Evolutionary conservation across 2,797 vertebrate species (phyloP).

Genomic region (Lepidocolaptes lacrymiger): DNA sequence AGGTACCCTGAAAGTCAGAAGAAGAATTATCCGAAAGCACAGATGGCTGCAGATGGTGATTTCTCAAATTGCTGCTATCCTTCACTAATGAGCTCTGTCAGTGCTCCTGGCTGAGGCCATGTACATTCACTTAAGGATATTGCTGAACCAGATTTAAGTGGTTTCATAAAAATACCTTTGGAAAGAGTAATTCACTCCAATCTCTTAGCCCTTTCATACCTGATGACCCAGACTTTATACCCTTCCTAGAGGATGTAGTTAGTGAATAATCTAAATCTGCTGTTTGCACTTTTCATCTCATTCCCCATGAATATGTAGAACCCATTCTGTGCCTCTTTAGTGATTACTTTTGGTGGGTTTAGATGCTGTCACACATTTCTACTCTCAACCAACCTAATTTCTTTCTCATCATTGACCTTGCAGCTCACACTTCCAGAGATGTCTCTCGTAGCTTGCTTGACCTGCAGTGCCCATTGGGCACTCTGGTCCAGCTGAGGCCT

Average conservation of each 20-base stretch:
- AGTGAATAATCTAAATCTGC: not conserved
- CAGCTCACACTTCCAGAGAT: not conserved
- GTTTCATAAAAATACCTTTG: not conserved
- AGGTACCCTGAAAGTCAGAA: not conserved
- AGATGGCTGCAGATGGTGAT: not conserved
- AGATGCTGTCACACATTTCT: not conserved
- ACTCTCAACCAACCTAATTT: not conserved
- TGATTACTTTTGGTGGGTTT: not conserved
- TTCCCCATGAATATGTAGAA: not conserved
- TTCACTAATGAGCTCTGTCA: not conserved
- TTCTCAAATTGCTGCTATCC: not conserved
- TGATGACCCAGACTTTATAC: not conserved
- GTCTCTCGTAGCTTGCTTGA: not conserved
- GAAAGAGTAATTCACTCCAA: not conserved
- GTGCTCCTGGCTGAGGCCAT: not conserved
- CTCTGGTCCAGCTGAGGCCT: not conserved
- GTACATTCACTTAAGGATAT: not conserved
- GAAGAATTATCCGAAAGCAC: not conserved
- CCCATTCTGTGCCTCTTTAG: not conserved
- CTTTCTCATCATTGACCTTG: not conserved
- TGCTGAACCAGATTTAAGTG: not conserved
- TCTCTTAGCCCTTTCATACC: not conserved
- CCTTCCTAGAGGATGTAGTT: not conserved
- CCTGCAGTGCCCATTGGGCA: not conserved
- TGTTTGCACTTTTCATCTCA: not conserved